Conservation (phyloP, 2,113 vertebrate species). For the Seriola quinqueradiata region DNA sequence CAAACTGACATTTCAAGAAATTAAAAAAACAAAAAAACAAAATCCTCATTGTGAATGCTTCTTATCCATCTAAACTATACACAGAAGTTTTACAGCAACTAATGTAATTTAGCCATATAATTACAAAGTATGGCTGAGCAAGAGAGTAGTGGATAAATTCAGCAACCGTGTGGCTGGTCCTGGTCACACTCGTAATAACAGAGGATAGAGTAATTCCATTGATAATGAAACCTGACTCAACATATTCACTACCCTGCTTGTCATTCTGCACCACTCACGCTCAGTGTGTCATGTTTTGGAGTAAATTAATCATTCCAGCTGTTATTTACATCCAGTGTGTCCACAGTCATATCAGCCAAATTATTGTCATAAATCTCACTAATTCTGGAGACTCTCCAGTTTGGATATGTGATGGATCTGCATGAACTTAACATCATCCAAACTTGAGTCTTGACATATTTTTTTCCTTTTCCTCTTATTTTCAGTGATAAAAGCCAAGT, state of each 20-base stretch:
- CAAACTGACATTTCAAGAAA: too few species aligned
- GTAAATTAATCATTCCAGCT: conserved; percentile 78
- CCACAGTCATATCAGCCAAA: conserved; percentile 67
- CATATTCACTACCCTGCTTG: conserved; percentile 59
- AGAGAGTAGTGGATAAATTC: conserved; percentile 61
- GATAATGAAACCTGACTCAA: conserved; percentile 81
- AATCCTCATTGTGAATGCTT: too few species aligned
- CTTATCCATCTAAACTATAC: too few species aligned
- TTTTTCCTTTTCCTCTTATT: conserved; percentile 20
- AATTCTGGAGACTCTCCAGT: conserved; percentile 50
- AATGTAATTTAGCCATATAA: conserved; percentile 58
- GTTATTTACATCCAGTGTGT: conserved; percentile 74
- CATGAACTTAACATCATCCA: conserved; percentile 24
- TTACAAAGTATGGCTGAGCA: conserved; percentile 47
- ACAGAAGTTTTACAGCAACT: not conserved
- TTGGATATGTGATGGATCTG: conserved; percentile 33
- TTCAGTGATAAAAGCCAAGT: conserved; percentile 11
- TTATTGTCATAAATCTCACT: conserved; percentile 69
- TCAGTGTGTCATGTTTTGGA: conserved; percentile 68
- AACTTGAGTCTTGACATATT: conserved; percentile 39
- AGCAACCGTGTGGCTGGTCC: conserved; percentile 63
- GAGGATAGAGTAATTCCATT: conserved; percentile 74
- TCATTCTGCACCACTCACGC: conserved; percentile 61
- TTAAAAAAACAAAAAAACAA: too few species aligned
- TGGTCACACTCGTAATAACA: conserved; percentile 67